A percentile compares a stretch with the other conserved stretches of the same genome.
phyloP scores from a whole-genome alignment of 30 jellyfish, hydroid and myxozoan species.

The Chironex yamaguchii region DNA sequence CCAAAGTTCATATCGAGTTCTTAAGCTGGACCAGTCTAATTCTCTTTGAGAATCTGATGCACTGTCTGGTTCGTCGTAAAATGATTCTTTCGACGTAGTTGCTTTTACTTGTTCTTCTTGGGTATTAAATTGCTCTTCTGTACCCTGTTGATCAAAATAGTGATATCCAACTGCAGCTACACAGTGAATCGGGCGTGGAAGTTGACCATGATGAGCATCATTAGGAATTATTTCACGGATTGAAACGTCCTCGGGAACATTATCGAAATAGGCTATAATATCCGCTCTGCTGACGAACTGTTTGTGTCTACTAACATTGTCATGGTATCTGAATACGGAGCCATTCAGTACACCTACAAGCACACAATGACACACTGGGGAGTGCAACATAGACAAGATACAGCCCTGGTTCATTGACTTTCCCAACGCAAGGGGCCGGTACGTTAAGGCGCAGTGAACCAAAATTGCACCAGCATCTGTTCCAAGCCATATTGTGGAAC shows the following conservation, averaged over 20 bases:
- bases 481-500: slow-evolving; percentile 92
- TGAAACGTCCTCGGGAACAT: slow-evolving; percentile 10
- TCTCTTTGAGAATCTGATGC: neutral
- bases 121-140: slow-evolving; percentile 42
- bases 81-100: slow-evolving; percentile 36
- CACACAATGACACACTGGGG: slow-evolving; percentile 86
- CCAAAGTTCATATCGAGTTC: slow-evolving; percentile 84
- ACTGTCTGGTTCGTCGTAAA: neutral
- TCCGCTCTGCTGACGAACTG: slow-evolving; percentile 61
- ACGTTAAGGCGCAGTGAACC: slow-evolving; percentile 85
- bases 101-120: slow-evolving; percentile 72
- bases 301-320: slow-evolving; percentile 57
- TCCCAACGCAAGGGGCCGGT: slow-evolving; percentile 91
- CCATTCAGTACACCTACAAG: slow-evolving; percentile 77
- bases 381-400: slow-evolving; percentile 76
- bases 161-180: slow-evolving; percentile 89
- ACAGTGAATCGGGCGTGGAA: slow-evolving; percentile 72
- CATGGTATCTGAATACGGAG: slow-evolving; percentile 69
- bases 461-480: slow-evolving; percentile 80
- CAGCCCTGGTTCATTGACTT: slow-evolving; percentile 62
- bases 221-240: slow-evolving; percentile 73
- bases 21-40: neutral
- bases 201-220: slow-evolving; percentile 55
- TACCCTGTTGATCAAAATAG: slow-evolving; percentile 56
- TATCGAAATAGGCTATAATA: slow-evolving; percentile 28